Conservation (phyloP, 2,113 vertebrate species). For the Rhabdornis inornatus region DNA sequence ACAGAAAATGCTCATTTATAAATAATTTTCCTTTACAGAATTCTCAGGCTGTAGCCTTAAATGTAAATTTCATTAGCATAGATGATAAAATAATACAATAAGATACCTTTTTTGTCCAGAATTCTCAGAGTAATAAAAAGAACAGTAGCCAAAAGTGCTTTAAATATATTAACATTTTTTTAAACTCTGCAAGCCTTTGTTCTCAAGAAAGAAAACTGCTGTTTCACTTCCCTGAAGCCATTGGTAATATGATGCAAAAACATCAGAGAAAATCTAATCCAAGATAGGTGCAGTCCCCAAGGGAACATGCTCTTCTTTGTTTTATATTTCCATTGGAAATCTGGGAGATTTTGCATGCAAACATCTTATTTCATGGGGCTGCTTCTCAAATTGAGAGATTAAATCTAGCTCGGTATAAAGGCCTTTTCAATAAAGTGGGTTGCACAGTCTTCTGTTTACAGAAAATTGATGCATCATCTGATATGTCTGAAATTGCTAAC, state of each 20-base stretch:
- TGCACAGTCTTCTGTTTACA: slow-evolving; percentile 76
- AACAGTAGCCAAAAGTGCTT: slow-evolving; percentile 65
- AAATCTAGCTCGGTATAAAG: slow-evolving; percentile 75
- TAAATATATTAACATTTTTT: slow-evolving; percentile 68
- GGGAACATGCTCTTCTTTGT: slow-evolving; percentile 77
- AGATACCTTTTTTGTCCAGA: slow-evolving; percentile 46
- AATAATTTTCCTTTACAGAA: neutral
- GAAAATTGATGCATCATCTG: slow-evolving; percentile 81
- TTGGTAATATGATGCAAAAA: slow-evolving; percentile 81
- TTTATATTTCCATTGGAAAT: slow-evolving; percentile 82
- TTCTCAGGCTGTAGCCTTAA: slow-evolving; percentile 30
- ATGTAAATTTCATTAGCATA: slow-evolving; percentile 51
- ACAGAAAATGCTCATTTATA: neutral
- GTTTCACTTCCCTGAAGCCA: slow-evolving; percentile 79
- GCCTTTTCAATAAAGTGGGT: slow-evolving; percentile 79
- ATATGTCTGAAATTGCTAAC: slow-evolving; percentile 77
- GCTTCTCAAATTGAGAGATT: slow-evolving; percentile 84
- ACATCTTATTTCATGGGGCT: slow-evolving; percentile 84
- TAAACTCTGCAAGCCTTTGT: slow-evolving; percentile 73
- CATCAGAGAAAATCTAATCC: slow-evolving; percentile 80
- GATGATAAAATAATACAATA: slow-evolving; percentile 64
- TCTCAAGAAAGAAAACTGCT: slow-evolving; percentile 74
- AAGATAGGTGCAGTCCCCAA: slow-evolving; percentile 78
- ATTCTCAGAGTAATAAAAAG: slow-evolving; percentile 62
- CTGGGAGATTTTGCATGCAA: slow-evolving; percentile 80